These are phyloP conservation scores for Pinctada fucata DNA, from an alignment of 2,888 invertebrate genomes.

Conservation along the genomic window DNA sequence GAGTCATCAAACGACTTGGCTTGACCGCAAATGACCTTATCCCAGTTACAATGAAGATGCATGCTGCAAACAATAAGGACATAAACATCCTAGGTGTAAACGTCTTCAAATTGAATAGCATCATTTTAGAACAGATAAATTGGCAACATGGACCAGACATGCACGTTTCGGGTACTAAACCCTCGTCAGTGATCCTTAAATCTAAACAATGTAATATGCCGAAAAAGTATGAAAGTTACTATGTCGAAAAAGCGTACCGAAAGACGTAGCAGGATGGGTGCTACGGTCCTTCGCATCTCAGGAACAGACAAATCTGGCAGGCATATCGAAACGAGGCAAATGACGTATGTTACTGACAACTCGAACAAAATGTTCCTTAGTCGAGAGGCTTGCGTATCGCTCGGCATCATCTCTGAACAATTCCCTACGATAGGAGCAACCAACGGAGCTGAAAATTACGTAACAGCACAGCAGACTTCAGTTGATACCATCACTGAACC, in stretches of 20 bases:
- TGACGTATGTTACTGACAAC: constrained; percentile 57
- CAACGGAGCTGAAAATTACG: neutral
- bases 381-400: constrained; percentile 52
- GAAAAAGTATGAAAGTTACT: no score
- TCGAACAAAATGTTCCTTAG: constrained; percentile 57
- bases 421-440: constrained; percentile 45
- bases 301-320: constrained; percentile 27
- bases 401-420: constrained; percentile 52
- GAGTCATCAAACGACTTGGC: constrained; percentile 46
- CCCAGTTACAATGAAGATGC: constrained; percentile 60
- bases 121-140: no score
- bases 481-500: no score
- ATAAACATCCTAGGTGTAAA: constrained; percentile 44
- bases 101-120: no score
- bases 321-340: constrained; percentile 52
- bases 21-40: constrained; percentile 50
- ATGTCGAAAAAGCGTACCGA: no score
- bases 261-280: constrained; percentile 43
- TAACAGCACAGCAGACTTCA: constrained; percentile 7
- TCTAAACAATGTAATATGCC: no score
- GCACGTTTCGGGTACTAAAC: no score
- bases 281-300: constrained; percentile 49
- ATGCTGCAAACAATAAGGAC: constrained; percentile 52
- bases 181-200: no score
- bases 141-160: no score